Evolutionary conservation across 2,113 vertebrate genomes (phyloP).

Genomic region (Papio anubis): DNA sequence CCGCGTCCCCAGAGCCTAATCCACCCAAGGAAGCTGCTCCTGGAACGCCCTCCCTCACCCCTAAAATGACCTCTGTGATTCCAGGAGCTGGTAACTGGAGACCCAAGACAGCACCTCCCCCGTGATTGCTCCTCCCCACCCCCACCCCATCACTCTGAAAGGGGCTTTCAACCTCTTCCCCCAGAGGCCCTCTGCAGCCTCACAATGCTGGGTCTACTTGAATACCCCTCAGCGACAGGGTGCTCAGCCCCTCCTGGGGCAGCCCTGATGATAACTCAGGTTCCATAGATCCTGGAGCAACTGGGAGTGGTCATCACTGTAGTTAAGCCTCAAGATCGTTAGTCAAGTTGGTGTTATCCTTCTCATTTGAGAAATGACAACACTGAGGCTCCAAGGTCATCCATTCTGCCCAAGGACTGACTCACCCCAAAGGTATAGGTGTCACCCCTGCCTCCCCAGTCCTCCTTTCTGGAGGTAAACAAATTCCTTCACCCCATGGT

Average conservation of each 20-base stretch:
- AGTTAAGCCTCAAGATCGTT: background rate
- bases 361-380: background rate
- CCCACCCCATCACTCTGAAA: background rate
- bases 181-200: background rate
- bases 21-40: background rate
- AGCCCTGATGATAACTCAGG: background rate
- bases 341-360: background rate
- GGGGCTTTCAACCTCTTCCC: background rate
- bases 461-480: too few relatives aligned
- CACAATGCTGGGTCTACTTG: background rate
- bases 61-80: background rate
- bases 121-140: accelerated
- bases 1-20: accelerated
- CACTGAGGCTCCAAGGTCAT: background rate
- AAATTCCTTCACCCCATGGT: background rate
- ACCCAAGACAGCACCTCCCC: background rate
- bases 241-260: accelerated
- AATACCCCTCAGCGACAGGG: accelerated
- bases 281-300: accelerated
- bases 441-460: too few relatives aligned
- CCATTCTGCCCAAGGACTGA: accelerated
- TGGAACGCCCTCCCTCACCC: accelerated
- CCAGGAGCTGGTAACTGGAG: constrained; percentile 23
- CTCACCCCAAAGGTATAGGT: background rate
- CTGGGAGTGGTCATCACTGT: background rate